Percentiles rank a stretch among this genome's conserved stretches.
Conservation (phyloP, 2,888 invertebrate species). For the Scotopteryx bipunctaria region DNA sequence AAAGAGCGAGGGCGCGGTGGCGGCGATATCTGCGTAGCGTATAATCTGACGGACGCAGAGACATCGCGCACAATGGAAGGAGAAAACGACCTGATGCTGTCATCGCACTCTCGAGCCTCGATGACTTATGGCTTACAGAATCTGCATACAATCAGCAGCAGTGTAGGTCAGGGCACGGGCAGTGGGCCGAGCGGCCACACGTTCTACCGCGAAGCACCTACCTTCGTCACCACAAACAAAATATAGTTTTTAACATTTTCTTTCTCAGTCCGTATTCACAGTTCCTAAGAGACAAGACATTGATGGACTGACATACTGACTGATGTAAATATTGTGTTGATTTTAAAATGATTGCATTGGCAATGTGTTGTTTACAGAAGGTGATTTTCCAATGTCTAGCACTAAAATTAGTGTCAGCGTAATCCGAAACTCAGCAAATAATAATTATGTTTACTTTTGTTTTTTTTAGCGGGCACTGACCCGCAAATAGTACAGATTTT, state of each 20-base stretch:
- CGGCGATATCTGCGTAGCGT: slow-evolving; percentile 32
- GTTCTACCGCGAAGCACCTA: slow-evolving; percentile 35
- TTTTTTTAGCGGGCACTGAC: slow-evolving; percentile 63
- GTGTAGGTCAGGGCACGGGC: slow-evolving; percentile 80
- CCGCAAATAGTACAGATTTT: slow-evolving; percentile 48
- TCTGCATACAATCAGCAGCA: slow-evolving; percentile 79
- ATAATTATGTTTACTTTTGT: slow-evolving; percentile 31
- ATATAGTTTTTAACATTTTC: slow-evolving; percentile 25
- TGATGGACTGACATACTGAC: no score
- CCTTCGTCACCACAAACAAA: slow-evolving; percentile 23
- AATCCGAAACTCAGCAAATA: slow-evolving; percentile 46
- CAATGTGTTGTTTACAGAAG: neutral
- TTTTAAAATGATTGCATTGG: no score
- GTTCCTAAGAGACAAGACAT: no score
- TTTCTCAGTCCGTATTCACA: neutral
- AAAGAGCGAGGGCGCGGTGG: slow-evolving; percentile 50
- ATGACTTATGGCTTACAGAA: slow-evolving; percentile 78
- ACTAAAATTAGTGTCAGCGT: slow-evolving; percentile 53
- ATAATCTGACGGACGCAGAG: slow-evolving; percentile 34
- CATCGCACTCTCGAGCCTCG: slow-evolving; percentile 62
- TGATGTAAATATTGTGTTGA: no score
- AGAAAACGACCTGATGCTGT: slow-evolving; percentile 77
- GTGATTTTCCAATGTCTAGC: slow-evolving; percentile 27
- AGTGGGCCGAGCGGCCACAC: slow-evolving; percentile 67
- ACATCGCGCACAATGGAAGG: slow-evolving; percentile 60